Evolutionary conservation across 2,113 vertebrate genomes (phyloP), one percentile per base, ranked within the genome.

Genomic region (Elgaria multicarinata): DNA sequence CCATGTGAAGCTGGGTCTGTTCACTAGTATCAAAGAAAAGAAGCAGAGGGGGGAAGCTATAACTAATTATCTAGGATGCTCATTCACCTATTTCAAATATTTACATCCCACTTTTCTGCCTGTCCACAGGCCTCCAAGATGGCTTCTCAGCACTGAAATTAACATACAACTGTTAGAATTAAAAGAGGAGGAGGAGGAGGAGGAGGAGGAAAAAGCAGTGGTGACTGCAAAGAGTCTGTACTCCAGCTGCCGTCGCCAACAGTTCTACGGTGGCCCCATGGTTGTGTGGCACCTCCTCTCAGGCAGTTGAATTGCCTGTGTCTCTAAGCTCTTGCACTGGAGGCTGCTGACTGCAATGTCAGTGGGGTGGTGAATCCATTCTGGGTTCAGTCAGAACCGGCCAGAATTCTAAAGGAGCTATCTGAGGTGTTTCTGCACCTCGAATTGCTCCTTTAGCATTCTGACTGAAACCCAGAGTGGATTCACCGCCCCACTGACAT

Each of bases 1-100:
- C 58, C 55, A 1, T 3, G 6, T 13, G 55, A 58, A 58, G 55
- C 16, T 62, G 58, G 16, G 16, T 62, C 58, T 5, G 22, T 67
- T 10, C 24, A 3, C 7, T 31, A 31, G 26, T 9, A 67, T 31
- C 24, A 4, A 67, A 67, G 1, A 67, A 42, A 33, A 42, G 36
- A 12, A 26, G 5, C 14, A 22, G 28, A 50, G 28, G 26, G 6
- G 16, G 28, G 3, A 71, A n/a, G 74, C 16, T 3, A 66, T 76
- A 86, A 64, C n/a, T 92, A 92, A 74, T 0, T 44, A 64, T 22
- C 87, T 86, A 80, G 91, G 64, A 86, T 88, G 64, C 9, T 26
- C 3, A 76, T 76, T 28, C 4, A n/a, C 33, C 55, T 24, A 33
- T 72, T 53, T n/a, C n/a, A 33, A 55, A 79, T 18, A 79, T 79